A percentile compares a stretch with the other conserved stretches of the same genome.
phyloP scores from a whole-genome alignment of 2,797 vertebrate species.

The Eremophila alpestris region DNA sequence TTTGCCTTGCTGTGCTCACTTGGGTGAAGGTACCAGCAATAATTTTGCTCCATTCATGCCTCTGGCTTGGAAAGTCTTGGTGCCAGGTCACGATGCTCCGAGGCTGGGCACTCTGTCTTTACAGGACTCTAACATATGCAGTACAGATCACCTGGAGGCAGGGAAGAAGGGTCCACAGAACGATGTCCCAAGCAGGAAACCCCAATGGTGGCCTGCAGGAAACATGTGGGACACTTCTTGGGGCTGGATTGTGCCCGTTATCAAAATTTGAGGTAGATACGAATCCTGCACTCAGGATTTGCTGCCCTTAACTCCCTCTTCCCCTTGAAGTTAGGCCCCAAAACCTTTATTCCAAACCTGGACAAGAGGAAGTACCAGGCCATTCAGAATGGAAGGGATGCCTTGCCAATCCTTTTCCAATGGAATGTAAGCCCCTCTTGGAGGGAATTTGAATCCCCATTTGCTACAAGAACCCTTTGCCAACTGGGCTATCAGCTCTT shows the following conservation, averaged over 20 bases:
- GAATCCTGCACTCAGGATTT: background rate
- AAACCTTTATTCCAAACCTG: background rate
- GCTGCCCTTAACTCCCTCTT: background rate
- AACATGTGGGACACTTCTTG: background rate
- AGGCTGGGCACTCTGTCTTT: background rate
- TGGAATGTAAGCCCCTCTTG: background rate
- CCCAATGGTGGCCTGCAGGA: background rate
- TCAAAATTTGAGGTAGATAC: background rate
- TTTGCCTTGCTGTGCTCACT: background rate
- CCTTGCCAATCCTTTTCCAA: background rate
- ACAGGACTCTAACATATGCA: background rate
- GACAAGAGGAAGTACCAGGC: background rate
- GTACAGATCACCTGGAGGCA: background rate
- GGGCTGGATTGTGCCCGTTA: background rate
- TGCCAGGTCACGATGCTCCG: background rate
- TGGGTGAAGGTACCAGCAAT: background rate
- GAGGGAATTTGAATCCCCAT: background rate
- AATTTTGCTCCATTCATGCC: background rate
- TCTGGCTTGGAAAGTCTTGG: background rate
- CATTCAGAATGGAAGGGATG: background rate
- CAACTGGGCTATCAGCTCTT: background rate
- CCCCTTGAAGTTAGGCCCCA: background rate
- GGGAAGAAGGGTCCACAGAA: background rate
- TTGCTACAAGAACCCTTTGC: background rate
- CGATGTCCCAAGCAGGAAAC: background rate